Percentiles rank a stretch among this genome's conserved stretches.
These are phyloP conservation scores for Spilogale gracilis DNA, from an alignment of 2,113 vertebrate species.

Conservation along the genomic window DNA sequence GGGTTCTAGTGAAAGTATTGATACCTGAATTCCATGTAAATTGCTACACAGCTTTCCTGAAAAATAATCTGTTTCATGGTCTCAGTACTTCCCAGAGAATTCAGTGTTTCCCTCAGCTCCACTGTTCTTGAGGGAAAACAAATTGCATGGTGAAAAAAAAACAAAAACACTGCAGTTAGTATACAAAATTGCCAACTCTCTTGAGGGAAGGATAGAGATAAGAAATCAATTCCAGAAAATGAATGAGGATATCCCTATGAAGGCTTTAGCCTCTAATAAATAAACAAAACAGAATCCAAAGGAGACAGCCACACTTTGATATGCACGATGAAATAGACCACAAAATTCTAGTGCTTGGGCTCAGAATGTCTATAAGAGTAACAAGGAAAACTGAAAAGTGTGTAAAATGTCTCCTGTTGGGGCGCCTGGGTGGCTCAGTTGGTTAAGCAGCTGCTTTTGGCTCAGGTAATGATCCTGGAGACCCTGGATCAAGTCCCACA, in stretches of 20 bases:
- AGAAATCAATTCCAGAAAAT: slow-evolving; percentile 36
- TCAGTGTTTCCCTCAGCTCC: neutral
- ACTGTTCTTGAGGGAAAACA: slow-evolving; percentile 3
- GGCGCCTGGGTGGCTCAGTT: too few relatives aligned
- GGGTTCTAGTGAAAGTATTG: neutral
- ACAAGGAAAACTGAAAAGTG: neutral
- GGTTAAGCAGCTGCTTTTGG: too few relatives aligned
- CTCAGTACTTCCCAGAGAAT: neutral
- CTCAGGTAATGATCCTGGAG: too few relatives aligned
- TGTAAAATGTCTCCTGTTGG: neutral
- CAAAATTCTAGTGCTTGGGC: neutral
- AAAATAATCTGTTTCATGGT: neutral
- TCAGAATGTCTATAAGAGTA: neutral
- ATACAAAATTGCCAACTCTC: neutral
- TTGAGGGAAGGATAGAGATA: neutral
- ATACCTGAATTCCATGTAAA: slow-evolving; percentile 38
- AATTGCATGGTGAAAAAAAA: neutral
- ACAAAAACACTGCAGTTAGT: neutral
- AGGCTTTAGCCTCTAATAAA: neutral
- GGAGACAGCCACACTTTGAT: neutral
- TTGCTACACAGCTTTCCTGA: neutral
- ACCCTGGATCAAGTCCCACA: too few relatives aligned
- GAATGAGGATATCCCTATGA: neutral
- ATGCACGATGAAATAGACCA: neutral
- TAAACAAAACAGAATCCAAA: slow-evolving; percentile 48